phyloP scores from a whole-genome alignment of 2,113 vertebrate species.

The Myrmecophaga tridactyla region DNA sequence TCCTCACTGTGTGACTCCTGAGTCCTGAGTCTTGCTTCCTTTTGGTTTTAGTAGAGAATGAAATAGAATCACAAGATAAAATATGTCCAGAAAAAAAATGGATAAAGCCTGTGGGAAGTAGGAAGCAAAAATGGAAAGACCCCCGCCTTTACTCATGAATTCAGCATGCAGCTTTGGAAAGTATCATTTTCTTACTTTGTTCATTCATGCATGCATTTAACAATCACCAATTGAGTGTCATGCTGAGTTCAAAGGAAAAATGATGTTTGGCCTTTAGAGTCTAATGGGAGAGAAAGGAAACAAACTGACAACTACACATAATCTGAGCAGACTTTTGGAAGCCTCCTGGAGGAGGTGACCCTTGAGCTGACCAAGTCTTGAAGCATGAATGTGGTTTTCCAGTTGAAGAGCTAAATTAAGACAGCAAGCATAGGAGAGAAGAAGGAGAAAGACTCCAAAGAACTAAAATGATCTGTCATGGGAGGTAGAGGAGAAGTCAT shows the following conservation, averaged over 20 bases:
- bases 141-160: not conserved
- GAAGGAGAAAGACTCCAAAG: not conserved
- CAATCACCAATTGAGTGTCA: not conserved
- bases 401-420: not conserved
- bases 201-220: not conserved
- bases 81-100: not conserved
- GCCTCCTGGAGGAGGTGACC: not conserved
- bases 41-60: not conserved
- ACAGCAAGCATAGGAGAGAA: not conserved
- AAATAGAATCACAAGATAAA: slow-evolving; percentile 21
- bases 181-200: not conserved
- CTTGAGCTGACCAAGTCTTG: not conserved
- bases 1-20: not conserved
- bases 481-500: not conserved
- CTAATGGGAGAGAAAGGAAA: not conserved
- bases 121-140: not conserved
- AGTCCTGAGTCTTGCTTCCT: not conserved
- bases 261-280: not conserved
- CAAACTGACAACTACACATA: not conserved
- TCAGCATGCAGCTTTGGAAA: not conserved
- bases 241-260: not conserved
- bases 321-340: not conserved
- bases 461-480: not conserved
- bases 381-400: not conserved
- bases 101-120: not conserved